Conservation (phyloP, 2,113 vertebrate genomes). For the Tapirus terrestris region DNA sequence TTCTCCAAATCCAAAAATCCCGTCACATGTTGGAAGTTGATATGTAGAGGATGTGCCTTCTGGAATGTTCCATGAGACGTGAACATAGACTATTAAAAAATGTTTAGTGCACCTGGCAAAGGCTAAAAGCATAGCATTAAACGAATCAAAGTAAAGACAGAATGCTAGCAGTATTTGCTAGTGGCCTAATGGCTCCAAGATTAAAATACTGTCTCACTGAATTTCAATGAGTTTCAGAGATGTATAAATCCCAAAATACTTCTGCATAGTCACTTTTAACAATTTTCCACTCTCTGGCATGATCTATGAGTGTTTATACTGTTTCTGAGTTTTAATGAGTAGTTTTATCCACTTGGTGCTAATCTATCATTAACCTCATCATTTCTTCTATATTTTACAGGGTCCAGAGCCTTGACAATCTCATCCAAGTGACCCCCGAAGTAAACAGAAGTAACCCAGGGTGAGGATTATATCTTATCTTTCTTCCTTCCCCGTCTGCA, state of each 20-base stretch:
- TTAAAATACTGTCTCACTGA: neutral
- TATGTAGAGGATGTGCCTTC: neutral
- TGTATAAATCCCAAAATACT: neutral
- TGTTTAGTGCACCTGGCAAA: neutral
- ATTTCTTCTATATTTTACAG: conserved; percentile 63
- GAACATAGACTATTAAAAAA: neutral
- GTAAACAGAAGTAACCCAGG: conserved; percentile 54
- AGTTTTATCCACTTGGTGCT: neutral
- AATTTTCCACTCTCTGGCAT: neutral
- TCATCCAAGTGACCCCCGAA: conserved; percentile 63
- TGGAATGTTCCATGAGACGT: neutral
- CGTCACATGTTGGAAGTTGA: neutral
- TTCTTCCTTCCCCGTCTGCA: neutral
- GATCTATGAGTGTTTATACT: neutral
- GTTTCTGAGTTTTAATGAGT: conserved; percentile 28
- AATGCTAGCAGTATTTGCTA: neutral
- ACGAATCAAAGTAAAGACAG: neutral
- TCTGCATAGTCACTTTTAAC: neutral
- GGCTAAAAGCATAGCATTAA: neutral
- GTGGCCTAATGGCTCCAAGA: neutral
- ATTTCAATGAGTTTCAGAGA: neutral
- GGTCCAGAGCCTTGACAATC: conserved; percentile 69
- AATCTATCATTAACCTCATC: neutral
- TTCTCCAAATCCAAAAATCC: conserved; percentile 39
- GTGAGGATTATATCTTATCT: conserved; percentile 60